These are phyloP conservation scores for Enteromius trimaculatus DNA, from an alignment of 2,797 vertebrate species.

Conservation along the genomic window DNA sequence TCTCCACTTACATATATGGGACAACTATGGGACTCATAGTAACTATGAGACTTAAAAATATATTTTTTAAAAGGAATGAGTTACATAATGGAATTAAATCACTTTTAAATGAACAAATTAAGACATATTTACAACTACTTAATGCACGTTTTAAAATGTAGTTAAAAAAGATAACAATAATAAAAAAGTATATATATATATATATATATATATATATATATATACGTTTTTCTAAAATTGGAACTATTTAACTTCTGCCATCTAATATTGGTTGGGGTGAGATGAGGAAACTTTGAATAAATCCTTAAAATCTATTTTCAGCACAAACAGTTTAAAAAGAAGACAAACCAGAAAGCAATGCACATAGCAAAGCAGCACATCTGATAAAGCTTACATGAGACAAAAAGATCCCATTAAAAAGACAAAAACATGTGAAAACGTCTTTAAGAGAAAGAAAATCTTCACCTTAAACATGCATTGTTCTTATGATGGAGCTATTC, in stretches of 20 bases:
- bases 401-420: not conserved
- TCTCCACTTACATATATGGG: conserved; percentile 23
- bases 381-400: not conserved
- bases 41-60: not conserved
- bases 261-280: not conserved
- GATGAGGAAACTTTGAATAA: not conserved
- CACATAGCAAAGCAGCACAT: not conserved
- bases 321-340: not conserved
- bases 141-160: not conserved
- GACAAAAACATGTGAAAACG: not conserved
- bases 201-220: too few species aligned
- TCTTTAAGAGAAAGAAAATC: not conserved
- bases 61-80: not conserved
- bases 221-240: not conserved
- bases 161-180: not conserved
- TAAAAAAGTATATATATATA: not conserved
- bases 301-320: not conserved
- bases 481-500: not conserved
- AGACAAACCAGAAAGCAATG: not conserved
- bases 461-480: not conserved
- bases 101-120: not conserved
- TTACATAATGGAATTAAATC: not conserved
- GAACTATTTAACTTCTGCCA: not conserved
- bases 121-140: not conserved
- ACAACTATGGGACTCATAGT: not conserved